Base-by-base conservation (phyloP, 2,797 vertebrate species). In the Pteropus rufus region DNA sequence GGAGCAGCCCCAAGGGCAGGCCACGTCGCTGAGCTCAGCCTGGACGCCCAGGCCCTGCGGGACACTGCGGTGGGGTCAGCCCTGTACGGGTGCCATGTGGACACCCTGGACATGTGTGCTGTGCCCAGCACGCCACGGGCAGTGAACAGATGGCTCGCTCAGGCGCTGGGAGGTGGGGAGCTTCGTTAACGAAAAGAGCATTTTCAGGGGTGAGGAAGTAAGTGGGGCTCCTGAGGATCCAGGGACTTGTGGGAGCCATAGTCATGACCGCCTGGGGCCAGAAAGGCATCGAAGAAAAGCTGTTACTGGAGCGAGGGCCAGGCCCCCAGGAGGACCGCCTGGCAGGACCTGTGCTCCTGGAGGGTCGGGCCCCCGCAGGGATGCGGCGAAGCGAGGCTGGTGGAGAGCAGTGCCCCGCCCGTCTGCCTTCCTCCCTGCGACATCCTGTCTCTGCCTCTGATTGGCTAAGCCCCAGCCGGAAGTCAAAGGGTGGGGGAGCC, bases 161-260 rank as follows among this genome's bases (percentile, higher is more conserved):
- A 0, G 19, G 29, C 14, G 19, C 39, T 1, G 9, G 49, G 19
- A 7, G 19, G 9, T 4, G 1, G 79, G 77, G 81, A 94, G 64
- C 56, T 46, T 36, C 26, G 21, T 85, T 91, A 31, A 80, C 79
- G 70, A 91, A 94, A 97, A 79, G 87, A 58, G 29, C 58, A 58
- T 54, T 69, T 94, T 79, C 34, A 73, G 79, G 44, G 29, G 15
- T 31, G 58, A 64, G 80, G 52, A 60, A 72, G 77, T n/a, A 26
- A 16, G 19, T 3, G 52, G 46, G 11, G 19, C 56, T 52, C 62
- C 69, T 3, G 10, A 84, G 54, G n/a, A 60, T 46, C 34, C 49
- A 46, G 81, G 41, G 72, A 1, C 60, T 56, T 7, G 6, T 7
- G 0, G 67, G 10, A 44, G 29, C 21, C 7, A 73, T 24, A 82